Percentiles rank a stretch among this genome's conserved stretches.
Conservation (phyloP, 2,113 vertebrate species). For the Tragelaphus buxtoni region DNA sequence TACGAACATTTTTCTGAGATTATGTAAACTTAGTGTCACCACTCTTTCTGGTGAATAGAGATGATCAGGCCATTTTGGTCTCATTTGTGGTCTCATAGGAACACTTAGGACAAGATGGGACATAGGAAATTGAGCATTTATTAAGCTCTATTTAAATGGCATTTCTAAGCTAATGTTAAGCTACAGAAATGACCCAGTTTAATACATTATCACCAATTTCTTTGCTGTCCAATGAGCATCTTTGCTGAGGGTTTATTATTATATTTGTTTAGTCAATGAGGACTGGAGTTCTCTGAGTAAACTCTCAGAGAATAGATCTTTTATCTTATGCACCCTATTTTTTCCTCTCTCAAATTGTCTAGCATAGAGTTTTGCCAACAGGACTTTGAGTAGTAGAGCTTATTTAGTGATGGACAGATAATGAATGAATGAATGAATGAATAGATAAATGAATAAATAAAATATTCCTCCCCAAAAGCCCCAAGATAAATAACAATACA, state of each 20-base stretch:
- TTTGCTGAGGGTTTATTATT: neutral
- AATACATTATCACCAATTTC: neutral
- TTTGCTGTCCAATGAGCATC: neutral
- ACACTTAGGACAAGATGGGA: neutral
- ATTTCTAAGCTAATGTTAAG: neutral
- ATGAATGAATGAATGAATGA: neutral
- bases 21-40: neutral
- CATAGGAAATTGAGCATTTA: neutral
- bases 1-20: neutral
- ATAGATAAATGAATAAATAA: neutral
- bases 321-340: neutral
- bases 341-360: neutral
- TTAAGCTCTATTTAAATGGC: neutral
- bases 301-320: neutral
- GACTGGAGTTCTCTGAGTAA: neutral
- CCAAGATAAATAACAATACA: neutral
- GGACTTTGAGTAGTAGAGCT: neutral
- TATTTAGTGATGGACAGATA: neutral
- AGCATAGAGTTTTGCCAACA: neutral
- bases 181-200: neutral
- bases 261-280: neutral
- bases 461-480: neutral
- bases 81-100: neutral
- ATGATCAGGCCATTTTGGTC: neutral
- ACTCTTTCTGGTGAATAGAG: neutral